Base-by-base conservation (phyloP, 2,113 vertebrate species). In the Cyprinodon tularosa region DNA sequence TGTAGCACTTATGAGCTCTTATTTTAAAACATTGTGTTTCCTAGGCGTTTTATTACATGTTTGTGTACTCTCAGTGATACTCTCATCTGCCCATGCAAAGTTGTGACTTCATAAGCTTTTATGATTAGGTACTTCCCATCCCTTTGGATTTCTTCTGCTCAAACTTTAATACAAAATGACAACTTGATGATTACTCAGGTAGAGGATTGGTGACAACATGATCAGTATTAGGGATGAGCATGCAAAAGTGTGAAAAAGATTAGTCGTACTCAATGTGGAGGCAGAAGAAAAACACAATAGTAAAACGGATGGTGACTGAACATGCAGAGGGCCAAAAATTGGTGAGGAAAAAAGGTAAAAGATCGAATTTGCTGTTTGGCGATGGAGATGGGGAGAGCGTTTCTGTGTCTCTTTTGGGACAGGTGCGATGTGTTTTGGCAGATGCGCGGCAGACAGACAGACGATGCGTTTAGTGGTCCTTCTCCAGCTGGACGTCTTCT, bases 401-500 rank as follows among this genome's bases (percentile, higher is more conserved):
- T 82, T 89, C 81, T 73, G 76, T 71, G 77, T 84, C 65, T 67
- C 66, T 63, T 74, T 36, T 61, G 71, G 76, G 88, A 83, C 83
- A 87, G 88, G 81, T 82, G 79, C 57, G 37, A 66, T 72, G 65
- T 74, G 71, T 69, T 78, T 78, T 80, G 86, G 88, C 88, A 91
- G 85, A 88, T 89, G 83, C 78, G 81, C 71, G 22, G 79, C 84
- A 84, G 81, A 76, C 77, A 85, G 84, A 87, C 85, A 81, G 84
- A 86, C 71, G 22, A 74, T 71, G 78, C 78, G 80, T 90, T 91
- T 87, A 90, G 88, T 74, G 81, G 74, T 88, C 83, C 83, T 83
- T 91, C 89, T 90, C 85, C 72, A 66, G 88, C 73, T 85, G 86
- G 88, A 91, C 88, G 86, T 81, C 81, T 90, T 74, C 82, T 68